Percentiles rank a stretch among this genome's conserved stretches.
Evolutionary conservation across 2,888 invertebrate species (phyloP).

Genomic region (Dicroscelio sp.): DNA sequence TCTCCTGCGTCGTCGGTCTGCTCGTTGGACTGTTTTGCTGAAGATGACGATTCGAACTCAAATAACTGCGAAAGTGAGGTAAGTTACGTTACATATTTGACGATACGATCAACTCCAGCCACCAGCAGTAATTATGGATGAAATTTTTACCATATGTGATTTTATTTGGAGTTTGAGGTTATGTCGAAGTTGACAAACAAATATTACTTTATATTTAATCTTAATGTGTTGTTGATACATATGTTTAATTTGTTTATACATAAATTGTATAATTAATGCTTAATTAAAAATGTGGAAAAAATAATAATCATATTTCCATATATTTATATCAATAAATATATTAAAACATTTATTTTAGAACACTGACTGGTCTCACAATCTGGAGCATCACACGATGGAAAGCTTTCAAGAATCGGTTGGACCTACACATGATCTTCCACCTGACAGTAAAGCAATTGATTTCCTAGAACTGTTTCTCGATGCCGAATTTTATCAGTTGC

Average conservation of each 20-base stretch:
- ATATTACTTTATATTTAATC: background rate
- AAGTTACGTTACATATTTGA: background rate
- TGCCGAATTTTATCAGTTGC: constrained; percentile 26
- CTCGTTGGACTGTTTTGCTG: background rate
- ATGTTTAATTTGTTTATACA: background rate
- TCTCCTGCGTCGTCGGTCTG: background rate
- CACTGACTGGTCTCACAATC: background rate
- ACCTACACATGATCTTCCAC: background rate
- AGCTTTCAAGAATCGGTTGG: background rate
- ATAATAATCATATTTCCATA: background rate
- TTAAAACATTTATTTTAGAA: background rate
- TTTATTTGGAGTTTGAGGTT: background rate
- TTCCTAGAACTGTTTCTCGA: constrained; percentile 33
- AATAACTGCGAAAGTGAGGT: background rate
- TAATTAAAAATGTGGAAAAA: background rate
- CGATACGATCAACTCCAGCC: background rate
- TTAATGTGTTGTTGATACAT: background rate
- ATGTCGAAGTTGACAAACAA: background rate
- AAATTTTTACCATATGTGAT: background rate
- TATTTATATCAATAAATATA: too few species aligned
- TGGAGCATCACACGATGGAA: background rate
- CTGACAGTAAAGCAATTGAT: constrained; percentile 13
- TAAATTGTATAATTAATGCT: background rate
- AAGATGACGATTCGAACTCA: background rate
- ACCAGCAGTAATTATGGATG: background rate